These are phyloP conservation scores for Bucorvus abyssinicus DNA, from an alignment of 2,797 vertebrate genomes.

Conservation along the genomic window DNA sequence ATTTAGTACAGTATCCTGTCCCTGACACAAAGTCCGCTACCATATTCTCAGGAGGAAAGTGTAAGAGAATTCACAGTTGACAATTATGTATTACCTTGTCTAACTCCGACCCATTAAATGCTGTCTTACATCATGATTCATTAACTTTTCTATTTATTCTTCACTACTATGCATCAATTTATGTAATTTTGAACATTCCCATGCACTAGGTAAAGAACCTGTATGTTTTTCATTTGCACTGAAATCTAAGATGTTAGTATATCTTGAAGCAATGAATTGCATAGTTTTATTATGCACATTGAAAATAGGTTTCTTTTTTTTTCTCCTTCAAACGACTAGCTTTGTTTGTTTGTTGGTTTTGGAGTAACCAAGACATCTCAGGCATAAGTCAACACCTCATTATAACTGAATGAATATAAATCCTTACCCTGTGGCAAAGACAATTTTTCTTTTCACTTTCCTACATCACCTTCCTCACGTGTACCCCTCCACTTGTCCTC, in stretches of 20 bases:
- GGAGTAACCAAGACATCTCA: neutral
- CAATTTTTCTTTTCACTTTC: neutral
- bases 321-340: neutral
- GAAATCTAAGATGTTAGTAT: neutral
- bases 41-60: neutral
- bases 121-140: neutral
- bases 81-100: neutral
- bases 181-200: neutral
- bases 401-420: neutral
- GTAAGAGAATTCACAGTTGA: neutral
- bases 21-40: neutral
- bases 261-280: neutral
- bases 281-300: neutral
- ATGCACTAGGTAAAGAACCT: neutral
- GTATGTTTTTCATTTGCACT: neutral
- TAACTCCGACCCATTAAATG: neutral
- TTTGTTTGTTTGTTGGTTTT: neutral
- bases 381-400: neutral
- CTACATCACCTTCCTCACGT: neutral
- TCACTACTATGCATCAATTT: neutral
- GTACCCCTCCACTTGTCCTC: neutral
- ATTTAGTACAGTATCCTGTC: neutral
- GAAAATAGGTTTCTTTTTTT: neutral
- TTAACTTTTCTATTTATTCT: conserved; percentile 6
- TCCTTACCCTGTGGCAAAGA: neutral